Base-by-base conservation (phyloP, 2,888 invertebrate genomes). In the Hemistola chrysoprasaria region DNA sequence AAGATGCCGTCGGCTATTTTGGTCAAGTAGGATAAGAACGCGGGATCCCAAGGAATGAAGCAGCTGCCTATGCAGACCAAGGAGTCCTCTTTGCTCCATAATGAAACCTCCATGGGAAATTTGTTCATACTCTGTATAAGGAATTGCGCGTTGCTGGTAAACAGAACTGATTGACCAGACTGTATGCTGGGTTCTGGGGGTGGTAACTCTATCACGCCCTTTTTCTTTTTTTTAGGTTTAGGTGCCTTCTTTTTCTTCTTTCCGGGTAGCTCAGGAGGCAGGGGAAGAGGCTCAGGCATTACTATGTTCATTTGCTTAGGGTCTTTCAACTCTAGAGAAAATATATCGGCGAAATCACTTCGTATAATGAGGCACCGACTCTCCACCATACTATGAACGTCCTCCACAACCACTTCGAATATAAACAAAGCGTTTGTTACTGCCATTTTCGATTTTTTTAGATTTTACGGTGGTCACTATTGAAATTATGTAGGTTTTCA, bases 281-380 rank as follows among this genome's bases (percentile, higher is more conserved):
- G 52, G 1, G 86, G 88, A 7, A 68, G 75, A 1, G 87, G 87
- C 24, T 86, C 86, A 8, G 87, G 87, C 48, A 86, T 86, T 0
- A 77, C 71, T 41, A 87, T 84, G 28, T 84, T 72, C 81, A 87
- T 75, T 53, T 78, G 76, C 50, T 87, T 88, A 3, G 88, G 87
- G 60, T 87, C 87, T 60, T 75, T 85, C 8, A 87, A 50, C 51
- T 86, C 86, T 7, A 87, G 59, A 3, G 88, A 85, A 51, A 88
- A 87, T 53, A 88, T 69, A 49, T 87, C 79, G 2, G 75, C 81
- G 41, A 88, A 88, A 40, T 87, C 86, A 56, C 78, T 78, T 53
- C 65, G 74, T 44, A 88, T 82, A 2, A 84, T 67, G 28, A 87
- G 63, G 16, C 59, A 52, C 6, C 78, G 65, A 45, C 74, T 82